phyloP scores from a whole-genome alignment of 2,888 invertebrate species.

The Lissonota sp. region DNA sequence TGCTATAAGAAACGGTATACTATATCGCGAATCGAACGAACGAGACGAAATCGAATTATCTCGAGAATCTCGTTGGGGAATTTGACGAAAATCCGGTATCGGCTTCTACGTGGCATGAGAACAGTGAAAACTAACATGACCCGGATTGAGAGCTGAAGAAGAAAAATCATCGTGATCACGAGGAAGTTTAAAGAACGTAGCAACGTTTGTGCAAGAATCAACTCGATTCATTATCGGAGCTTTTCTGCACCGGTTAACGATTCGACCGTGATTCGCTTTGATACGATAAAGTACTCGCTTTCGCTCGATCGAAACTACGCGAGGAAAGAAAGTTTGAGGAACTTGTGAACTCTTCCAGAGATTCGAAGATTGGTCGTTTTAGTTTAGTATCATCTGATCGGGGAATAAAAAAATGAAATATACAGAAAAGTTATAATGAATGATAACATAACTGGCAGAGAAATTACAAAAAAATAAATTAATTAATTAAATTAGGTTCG shows the following conservation, averaged over 20 bases:
- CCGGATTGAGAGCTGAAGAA: constrained; percentile 39
- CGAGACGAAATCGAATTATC: constrained; percentile 58
- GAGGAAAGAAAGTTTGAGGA: too few species aligned
- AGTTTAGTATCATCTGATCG: too few species aligned
- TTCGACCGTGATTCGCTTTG: constrained; percentile 59
- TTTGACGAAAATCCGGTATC: constrained; percentile 37
- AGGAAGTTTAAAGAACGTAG: constrained; percentile 27
- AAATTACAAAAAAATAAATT: too few species aligned
- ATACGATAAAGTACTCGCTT: constrained; percentile 62
- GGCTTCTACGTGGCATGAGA: constrained; percentile 9
- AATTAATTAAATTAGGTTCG: constrained; percentile 72
- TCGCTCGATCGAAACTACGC: too few species aligned
- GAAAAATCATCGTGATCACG: constrained; percentile 10
- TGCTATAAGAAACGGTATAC: too few species aligned
- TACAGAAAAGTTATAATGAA: too few species aligned
- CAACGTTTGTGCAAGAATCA: constrained; percentile 64
- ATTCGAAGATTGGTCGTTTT: too few species aligned
- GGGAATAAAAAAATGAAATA: too few species aligned
- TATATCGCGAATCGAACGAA: too few species aligned
- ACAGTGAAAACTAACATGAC: constrained; percentile 42
- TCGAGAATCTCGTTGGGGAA: constrained; percentile 54
- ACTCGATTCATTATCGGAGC: constrained; percentile 66
- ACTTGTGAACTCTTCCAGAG: too few species aligned
- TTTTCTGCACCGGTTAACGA: constrained; percentile 50
- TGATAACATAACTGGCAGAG: too few species aligned